phyloP scores from a whole-genome alignment of 2,888 invertebrate genomes.

The Apodemia mormo region DNA sequence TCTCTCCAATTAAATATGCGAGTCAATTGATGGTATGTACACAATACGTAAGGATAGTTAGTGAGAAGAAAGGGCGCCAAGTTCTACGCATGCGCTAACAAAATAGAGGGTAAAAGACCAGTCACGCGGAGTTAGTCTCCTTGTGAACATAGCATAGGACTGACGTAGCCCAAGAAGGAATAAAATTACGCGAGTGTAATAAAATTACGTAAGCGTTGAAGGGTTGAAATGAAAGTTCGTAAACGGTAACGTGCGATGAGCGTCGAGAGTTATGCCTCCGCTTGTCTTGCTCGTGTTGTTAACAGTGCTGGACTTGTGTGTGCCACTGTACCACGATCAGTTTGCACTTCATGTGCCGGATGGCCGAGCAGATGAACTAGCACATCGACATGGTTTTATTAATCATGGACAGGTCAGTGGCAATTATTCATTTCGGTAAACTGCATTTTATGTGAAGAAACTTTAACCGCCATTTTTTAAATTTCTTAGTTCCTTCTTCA shows the following conservation, averaged over 20 bases:
- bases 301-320: conserved; percentile 70
- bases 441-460: background rate
- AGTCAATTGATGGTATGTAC: conserved; percentile 72
- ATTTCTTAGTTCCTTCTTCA: background rate
- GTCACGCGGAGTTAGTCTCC: conserved; percentile 64
- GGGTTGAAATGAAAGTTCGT: conserved; percentile 42
- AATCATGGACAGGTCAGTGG: conserved; percentile 74
- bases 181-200: conserved; percentile 37
- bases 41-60: conserved; percentile 46
- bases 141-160: conserved; percentile 47
- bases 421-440: background rate
- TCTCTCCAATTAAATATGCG: conserved; percentile 66
- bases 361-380: conserved; percentile 65
- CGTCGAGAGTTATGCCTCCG: conserved; percentile 68
- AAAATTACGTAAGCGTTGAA: conserved; percentile 22
- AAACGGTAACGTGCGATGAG: conserved; percentile 67
- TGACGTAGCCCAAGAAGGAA: conserved; percentile 43
- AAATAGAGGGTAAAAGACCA: conserved; percentile 49
- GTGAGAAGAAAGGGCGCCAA: too few species aligned
- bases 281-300: conserved; percentile 64
- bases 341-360: conserved; percentile 65
- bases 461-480: background rate
- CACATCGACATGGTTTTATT: conserved; percentile 72
- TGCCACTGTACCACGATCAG: conserved; percentile 74
- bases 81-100: conserved; percentile 42